Conservation (phyloP, 2,797 vertebrate genomes). For the Botia almorhae region DNA sequence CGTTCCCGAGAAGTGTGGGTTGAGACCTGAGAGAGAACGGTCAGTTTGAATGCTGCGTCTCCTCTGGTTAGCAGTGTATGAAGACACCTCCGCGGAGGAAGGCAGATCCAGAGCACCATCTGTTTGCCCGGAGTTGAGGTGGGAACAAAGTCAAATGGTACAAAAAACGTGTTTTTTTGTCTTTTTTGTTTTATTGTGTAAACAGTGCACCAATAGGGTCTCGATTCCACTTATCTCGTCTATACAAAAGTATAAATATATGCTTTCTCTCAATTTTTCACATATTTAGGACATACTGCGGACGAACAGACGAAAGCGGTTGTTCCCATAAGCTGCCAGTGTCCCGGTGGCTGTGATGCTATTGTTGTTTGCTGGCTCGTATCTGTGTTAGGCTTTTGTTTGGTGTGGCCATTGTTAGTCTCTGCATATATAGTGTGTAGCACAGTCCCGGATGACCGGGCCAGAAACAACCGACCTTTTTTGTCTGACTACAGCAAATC, state of each 20-base stretch:
- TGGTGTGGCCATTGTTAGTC: conserved; percentile 84
- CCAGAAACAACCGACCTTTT: conserved; percentile 74
- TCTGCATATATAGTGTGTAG: conserved; percentile 85
- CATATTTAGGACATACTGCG: conserved; percentile 79
- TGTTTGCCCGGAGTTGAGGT: conserved; percentile 60
- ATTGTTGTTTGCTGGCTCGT: conserved; percentile 76
- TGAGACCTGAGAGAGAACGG: conserved; percentile 67
- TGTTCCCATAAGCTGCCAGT: conserved; percentile 74
- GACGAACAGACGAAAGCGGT: conserved; percentile 72
- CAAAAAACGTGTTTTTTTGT: conserved; percentile 57
- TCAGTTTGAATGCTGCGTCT: conserved; percentile 51
- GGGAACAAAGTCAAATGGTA: conserved; percentile 65
- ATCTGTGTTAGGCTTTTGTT: conserved; percentile 72
- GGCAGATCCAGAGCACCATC: conserved; percentile 40
- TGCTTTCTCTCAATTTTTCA: conserved; percentile 83
- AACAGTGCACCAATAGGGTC: conserved; percentile 94
- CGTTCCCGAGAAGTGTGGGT: conserved; percentile 73
- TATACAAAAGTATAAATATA: conserved; percentile 98
- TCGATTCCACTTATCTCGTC: conserved; percentile 84
- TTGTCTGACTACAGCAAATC: conserved; percentile 93
- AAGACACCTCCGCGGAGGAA: conserved; percentile 38
- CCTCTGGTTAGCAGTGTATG: conserved; percentile 50
- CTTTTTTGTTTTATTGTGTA: conserved; percentile 77
- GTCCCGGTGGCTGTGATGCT: conserved; percentile 80
- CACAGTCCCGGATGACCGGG: conserved; percentile 76